phyloP scores from a whole-genome alignment of 2,888 invertebrate species.

The Iphiclides podalirius region DNA sequence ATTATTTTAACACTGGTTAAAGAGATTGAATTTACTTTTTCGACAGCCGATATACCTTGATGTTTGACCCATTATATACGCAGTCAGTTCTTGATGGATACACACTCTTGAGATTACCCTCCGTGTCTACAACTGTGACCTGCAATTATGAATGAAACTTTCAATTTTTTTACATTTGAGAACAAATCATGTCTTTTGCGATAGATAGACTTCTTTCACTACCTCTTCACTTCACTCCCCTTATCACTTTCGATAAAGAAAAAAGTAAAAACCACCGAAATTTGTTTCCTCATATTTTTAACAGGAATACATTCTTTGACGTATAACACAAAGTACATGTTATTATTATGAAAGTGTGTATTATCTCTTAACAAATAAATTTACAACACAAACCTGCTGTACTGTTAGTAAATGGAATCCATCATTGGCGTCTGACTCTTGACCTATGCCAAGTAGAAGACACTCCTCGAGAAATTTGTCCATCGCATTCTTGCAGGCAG shows the following conservation, averaged over 20 bases:
- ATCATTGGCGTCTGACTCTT: constrained; percentile 40
- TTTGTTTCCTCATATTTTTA: no score
- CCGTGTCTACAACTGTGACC: constrained; percentile 85
- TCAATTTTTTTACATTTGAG: background rate
- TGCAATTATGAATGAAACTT: constrained; percentile 57
- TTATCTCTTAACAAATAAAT: no score
- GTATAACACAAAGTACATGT: no score
- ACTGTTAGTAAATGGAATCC: constrained; percentile 57
- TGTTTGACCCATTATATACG: constrained; percentile 66
- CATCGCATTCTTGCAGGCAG: constrained; percentile 83
- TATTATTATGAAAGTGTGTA: no score
- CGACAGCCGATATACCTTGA: constrained; percentile 55
- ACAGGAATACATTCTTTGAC: no score
- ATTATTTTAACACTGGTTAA: background rate
- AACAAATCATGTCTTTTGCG: background rate
- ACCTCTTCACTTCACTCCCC: no score
- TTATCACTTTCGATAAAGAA: no score
- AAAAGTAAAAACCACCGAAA: no score
- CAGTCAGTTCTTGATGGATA: constrained; percentile 90
- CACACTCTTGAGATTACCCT: constrained; percentile 86
- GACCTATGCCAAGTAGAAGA: constrained; percentile 77
- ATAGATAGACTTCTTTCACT: no score
- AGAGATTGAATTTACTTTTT: constrained; percentile 53
- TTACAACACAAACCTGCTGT: no score
- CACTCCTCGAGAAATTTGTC: constrained; percentile 84